These are phyloP conservation scores for Lutra lutra DNA, from an alignment of 2,797 vertebrate genomes.

Conservation along the genomic window DNA sequence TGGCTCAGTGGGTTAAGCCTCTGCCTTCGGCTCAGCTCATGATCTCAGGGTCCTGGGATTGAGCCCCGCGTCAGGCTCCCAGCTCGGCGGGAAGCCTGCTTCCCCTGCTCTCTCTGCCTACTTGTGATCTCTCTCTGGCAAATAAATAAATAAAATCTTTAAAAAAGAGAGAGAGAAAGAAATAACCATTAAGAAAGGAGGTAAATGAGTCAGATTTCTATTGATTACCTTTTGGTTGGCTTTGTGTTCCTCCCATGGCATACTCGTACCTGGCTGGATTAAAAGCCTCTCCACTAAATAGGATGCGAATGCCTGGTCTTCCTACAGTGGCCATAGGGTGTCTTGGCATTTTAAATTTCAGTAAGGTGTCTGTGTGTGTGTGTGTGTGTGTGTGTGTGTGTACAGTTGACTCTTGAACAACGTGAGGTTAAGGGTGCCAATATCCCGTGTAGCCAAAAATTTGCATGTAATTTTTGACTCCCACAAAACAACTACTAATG, in stretches of 20 bases:
- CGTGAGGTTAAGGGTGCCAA: neutral
- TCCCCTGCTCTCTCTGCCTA: no score
- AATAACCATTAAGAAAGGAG: neutral
- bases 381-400: neutral
- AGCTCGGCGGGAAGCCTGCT: no score
- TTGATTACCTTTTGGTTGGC: neutral
- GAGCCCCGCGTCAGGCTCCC: no score
- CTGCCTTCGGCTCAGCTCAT: no score
- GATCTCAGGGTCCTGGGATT: no score
- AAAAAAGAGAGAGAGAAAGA: neutral
- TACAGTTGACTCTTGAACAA: neutral
- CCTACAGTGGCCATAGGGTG: neutral
- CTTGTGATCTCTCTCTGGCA: no score
- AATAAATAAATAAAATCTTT: no score
- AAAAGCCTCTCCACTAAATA: neutral
- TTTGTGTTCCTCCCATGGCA: neutral
- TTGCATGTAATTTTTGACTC: neutral
- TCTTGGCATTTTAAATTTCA: conserved; percentile 22
- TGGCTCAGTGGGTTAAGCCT: no score
- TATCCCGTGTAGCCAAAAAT: neutral
- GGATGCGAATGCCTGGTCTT: neutral
- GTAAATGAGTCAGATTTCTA: neutral
- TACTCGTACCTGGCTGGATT: neutral
- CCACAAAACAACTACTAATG: neutral
- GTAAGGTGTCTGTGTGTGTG: neutral